Percentiles rank a stretch among this genome's conserved stretches.
phyloP scores from a whole-genome alignment of 1,140 invertebrate species.

The Potamilus streckersoni region DNA sequence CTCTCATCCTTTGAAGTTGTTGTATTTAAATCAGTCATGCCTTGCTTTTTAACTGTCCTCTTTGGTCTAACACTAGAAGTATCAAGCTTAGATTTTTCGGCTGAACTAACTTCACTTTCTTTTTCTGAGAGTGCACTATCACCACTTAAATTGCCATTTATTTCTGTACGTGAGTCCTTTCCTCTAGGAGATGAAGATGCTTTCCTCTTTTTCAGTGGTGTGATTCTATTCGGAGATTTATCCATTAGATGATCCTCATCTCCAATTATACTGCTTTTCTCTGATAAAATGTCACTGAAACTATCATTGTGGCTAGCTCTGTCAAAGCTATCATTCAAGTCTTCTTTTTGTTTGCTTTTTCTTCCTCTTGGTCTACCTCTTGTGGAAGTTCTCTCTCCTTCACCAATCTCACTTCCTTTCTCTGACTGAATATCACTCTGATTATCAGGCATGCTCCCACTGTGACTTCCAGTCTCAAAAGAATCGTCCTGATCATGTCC shows the following conservation, averaged over 20 bases:
- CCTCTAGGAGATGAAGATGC: constrained; percentile 19
- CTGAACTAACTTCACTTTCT: neutral
- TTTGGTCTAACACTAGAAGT: no score
- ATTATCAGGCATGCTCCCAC: constrained; percentile 26
- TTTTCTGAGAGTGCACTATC: constrained; percentile 1
- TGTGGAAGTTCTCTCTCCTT: constrained; percentile 5
- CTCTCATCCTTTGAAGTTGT: neutral
- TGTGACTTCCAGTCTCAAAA: no score
- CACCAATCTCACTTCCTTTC: constrained; percentile 19
- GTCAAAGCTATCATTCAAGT: no score
- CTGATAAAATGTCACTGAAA: constrained; percentile 7
- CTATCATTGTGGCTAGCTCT: no score
- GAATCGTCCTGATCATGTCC: no score
- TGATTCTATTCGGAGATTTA: constrained; percentile 23
- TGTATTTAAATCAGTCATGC: neutral
- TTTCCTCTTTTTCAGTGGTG: constrained; percentile 28
- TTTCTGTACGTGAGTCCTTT: constrained; percentile 3
- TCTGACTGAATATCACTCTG: constrained; percentile 32
- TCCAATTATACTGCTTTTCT: constrained; percentile 21
- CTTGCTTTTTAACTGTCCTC: no score
- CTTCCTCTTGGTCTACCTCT: no score
- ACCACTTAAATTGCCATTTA: constrained; percentile 17
- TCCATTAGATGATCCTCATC: constrained; percentile 27
- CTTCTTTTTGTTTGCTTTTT: no score
- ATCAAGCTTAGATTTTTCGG: no score